Base-by-base conservation (phyloP, 2,797 vertebrate genomes). In the Phoeniculus purpureus region DNA sequence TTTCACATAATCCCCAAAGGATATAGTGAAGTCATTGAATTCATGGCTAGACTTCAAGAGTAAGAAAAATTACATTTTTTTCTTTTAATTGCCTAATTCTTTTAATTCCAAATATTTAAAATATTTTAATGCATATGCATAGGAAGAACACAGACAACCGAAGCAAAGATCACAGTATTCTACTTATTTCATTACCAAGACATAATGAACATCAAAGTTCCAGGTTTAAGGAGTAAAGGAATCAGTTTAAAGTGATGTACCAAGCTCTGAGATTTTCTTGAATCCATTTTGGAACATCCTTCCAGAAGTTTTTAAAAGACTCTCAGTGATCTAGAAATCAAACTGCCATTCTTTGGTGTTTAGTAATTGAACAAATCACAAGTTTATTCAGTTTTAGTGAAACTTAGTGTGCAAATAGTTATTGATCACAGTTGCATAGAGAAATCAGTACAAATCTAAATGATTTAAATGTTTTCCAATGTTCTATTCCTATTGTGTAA, bases 401-500 rank as follows among this genome's bases (percentile, higher is more conserved):
- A 97, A 96, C 51, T 93, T 93, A 97, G 81, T 82, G 96, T 95
- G 93, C 91, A 93, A 96, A 92, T 85, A 93, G 60, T 60, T 89
- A 76, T 96, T 96, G 68, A 96, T 96, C 88, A 94, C 82, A 94
- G 93, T 93, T 92, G 60, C 71, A 96, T 96, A 73, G 47, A 94
- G 78, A 91, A 97, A 95, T 96, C 89, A 96, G 91, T 93, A 90
- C 8, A 13, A 92, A 95, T 40, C 56, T 91, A 91, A 66, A 37
- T 37, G 8, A 37, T 37, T 37, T 37, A 37, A 37, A 37, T 37
- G 37, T 56, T 85, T 92, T 87, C 10, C 94, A 85, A 89, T 89
- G 73, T 52, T 82, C 14, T 76, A 77, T 94, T 92, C 25, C 62
- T 68, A 67, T 20, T 87, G 51, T 70, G 64, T 73, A 34, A 76